Evolutionary conservation across 2,797 vertebrate species (phyloP).

Genomic region (Cheirogaleus major): DNA sequence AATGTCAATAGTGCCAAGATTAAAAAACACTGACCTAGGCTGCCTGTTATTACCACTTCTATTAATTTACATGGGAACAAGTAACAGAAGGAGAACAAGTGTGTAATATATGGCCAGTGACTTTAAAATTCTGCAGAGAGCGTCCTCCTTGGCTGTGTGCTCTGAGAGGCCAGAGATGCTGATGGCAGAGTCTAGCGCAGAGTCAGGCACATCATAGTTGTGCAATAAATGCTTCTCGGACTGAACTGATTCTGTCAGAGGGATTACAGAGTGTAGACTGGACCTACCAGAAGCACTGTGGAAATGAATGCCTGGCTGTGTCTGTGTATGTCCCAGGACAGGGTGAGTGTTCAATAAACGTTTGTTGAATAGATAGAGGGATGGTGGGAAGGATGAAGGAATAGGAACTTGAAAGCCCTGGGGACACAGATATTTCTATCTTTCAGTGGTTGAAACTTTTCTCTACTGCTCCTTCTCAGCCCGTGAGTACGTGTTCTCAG

Average conservation of each 20-base stretch:
- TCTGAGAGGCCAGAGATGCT: neutral
- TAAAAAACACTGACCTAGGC: neutral
- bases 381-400: neutral
- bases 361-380: neutral
- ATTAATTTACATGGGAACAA: neutral
- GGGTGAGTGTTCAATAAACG: neutral
- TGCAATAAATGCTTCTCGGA: neutral
- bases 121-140: neutral
- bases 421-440: neutral
- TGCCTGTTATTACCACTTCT: neutral
- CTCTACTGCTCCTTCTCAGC: neutral
- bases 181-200: neutral
- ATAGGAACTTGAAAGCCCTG: neutral
- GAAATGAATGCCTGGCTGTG: neutral
- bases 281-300: neutral
- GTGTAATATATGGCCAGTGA: neutral
- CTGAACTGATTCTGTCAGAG: neutral
- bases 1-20: neutral
- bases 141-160: neutral
- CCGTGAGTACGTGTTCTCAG: neutral
- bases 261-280: neutral
- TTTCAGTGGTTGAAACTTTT: neutral
- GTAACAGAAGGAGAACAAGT: neutral
- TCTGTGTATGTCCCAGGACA: neutral
- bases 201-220: neutral